Evolutionary conservation across 2,888 invertebrate species (phyloP), one percentile per base, ranked within the genome.

Genomic region (Thyatira batis): DNA sequence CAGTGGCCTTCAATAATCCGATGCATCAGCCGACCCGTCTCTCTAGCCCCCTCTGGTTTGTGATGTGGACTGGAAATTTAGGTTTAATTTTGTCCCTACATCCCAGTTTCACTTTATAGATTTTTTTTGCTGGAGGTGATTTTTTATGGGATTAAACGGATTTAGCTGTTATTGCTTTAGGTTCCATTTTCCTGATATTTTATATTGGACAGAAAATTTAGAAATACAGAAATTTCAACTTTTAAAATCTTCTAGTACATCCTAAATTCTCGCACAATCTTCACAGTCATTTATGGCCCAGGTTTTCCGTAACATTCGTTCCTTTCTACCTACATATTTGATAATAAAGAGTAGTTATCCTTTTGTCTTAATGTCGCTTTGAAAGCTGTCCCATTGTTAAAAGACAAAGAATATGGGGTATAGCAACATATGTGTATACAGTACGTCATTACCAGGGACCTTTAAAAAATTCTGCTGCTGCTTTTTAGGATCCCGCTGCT

Each of bases 271-370:
- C n/a, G 9, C n/a, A 33, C 13, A 33, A 13, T n/a, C 2, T 11
- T 39, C n/a, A 2, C 2, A n/a, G n/a, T 3, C 3, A n/a, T 13
- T 33, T 33, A n/a, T 33, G 11, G 13, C 13, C 33, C 1, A 10
- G 13, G 1, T 39, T 13, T 39, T 39, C n/a, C 17, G 33, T 33
- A 17, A 8, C 17, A 39, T 45, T 49, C 48, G 44, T 57, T 60
- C 45, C 54, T 63, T 59, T 55, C 65, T 54, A 48, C 61, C 51
- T 69, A 67, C 61, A 68, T 72, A 60, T 67, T 72, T 73, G 54
- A 65, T 69, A 69, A 67, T 72, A 65, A 70, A 71, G 60, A 63
- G 58, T 50, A 54, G 65, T 59, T 61, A 50, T 59, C 58, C 56
- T 50, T 55, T 58, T 58, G 52, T 61, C 39, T 39, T 39, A 39